Evolutionary conservation across 1,140 invertebrate species (phyloP), one percentile per base, ranked within the genome.

Genomic region (Meloidogyne floridensis): DNA sequence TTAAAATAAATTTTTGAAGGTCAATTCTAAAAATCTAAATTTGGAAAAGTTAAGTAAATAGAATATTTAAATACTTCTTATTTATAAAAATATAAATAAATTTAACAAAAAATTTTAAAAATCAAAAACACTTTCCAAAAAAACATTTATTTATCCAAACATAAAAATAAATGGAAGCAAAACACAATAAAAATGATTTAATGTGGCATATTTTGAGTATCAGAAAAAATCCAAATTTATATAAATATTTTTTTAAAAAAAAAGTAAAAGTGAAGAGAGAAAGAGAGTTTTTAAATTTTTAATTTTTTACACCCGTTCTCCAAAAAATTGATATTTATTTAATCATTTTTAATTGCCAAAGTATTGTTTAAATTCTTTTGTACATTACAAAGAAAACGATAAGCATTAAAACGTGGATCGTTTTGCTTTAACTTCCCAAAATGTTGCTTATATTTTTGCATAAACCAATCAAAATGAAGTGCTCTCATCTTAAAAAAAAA

Each of bases 401-500:
- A 79, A 15, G 65, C 43, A 51, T 51, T 47, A 69, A 65, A 71
- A 72, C 77, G 77, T 18, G 77, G 20, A 71, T 71, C 65, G 18
- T 13, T 71, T 53, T n/a, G n/a, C 32, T 65, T 71, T 7, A 71
- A 72, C 11, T 51, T 51, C 3, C 56, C 77, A 71, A 79, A 79
- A 42, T 42, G 9, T 71, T 71, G 77, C n/a, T 79, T 69, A 20
- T 71, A 79, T 47, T 79, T 79, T 69, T 47, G 77, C 77, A 79
- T 79, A 72, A 51, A 79, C 77, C 77, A 79, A 18, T n/a, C 77
- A 42, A 54, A 79, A 69, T 65, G 13, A 43, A 79, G 72, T 32
- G 8, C 18, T 74, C 18, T 51, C 43, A 47, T 74, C 53, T 74
- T 1, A n/a, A 47, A 47, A 47, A 18, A 32, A 32, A 32, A n/a